Evolutionary conservation across 2,797 vertebrate genomes (phyloP).

Genomic region (Carduelis carduelis): DNA sequence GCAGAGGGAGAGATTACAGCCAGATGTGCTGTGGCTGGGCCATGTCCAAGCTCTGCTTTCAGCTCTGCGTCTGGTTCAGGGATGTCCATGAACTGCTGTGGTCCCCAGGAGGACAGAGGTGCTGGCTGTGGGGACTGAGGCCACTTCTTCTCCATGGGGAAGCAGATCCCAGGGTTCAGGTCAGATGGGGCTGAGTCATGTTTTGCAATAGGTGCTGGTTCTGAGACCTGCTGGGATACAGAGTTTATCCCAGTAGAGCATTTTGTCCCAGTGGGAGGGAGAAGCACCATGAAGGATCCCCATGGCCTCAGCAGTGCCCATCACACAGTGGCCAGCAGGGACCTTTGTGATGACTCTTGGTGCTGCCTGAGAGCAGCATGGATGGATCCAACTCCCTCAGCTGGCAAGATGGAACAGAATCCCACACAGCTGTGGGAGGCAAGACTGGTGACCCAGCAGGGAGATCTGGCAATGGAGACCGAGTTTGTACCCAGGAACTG

Average conservation of each 20-base stretch:
- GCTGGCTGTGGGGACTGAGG: not conserved
- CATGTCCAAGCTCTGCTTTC: fast-evolving
- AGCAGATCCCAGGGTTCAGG: not conserved
- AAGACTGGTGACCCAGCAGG: fast-evolving
- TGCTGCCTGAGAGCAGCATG: not conserved
- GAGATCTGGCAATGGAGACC: not conserved
- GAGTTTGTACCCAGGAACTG: not conserved
- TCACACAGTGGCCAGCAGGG: not conserved
- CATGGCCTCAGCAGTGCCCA: fast-evolving
- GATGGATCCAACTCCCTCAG: not conserved
- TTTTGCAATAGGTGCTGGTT: not conserved
- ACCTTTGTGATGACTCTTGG: not conserved
- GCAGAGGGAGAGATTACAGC: not conserved
- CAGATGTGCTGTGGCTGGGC: not conserved
- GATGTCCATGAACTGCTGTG: not conserved
- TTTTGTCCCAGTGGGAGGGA: not conserved
- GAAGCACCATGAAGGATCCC: not conserved
- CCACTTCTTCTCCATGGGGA: not conserved
- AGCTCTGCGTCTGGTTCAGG: fast-evolving
- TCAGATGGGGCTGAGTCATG: not conserved
- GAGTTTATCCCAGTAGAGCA: not conserved
- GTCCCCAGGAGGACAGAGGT: not conserved
- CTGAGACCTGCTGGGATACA: fast-evolving
- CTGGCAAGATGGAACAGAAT: not conserved
- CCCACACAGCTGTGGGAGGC: fast-evolving